Evolutionary conservation across 2,888 invertebrate genomes (phyloP).

Genomic region (Eupithecia insigniata): DNA sequence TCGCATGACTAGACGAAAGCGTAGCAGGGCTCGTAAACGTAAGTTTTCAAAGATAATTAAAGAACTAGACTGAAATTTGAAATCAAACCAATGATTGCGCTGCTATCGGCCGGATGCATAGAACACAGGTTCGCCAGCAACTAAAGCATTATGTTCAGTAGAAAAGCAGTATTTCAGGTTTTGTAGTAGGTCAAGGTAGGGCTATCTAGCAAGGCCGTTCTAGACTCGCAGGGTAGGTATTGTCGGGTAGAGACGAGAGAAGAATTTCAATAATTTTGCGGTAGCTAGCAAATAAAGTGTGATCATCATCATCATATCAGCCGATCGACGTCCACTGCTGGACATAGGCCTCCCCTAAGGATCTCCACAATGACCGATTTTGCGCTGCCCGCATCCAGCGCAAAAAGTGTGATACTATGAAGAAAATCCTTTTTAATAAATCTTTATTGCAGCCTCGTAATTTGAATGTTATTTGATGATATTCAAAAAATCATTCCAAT

Average conservation of each 20-base stretch:
- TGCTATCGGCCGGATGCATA: neutral
- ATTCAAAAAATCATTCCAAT: neutral
- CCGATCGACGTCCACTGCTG: no score
- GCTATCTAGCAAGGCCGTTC: conserved; percentile 12
- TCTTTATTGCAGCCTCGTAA: neutral
- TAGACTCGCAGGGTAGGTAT: neutral
- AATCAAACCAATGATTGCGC: neutral
- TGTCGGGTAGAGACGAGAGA: neutral
- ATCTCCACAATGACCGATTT: no score
- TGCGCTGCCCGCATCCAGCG: no score
- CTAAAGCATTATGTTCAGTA: neutral
- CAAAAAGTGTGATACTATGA: no score
- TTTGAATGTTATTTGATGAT: neutral
- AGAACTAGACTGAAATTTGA: neutral
- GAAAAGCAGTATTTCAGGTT: conserved; percentile 26
- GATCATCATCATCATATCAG: no score
- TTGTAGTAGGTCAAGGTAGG: conserved; percentile 22
- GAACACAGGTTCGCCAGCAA: neutral
- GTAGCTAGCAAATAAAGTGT: neutral
- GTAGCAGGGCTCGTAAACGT: neutral
- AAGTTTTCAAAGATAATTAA: neutral
- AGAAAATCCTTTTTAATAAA: no score
- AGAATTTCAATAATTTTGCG: neutral
- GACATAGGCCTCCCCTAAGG: no score
- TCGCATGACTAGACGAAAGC: neutral